A percentile compares a stretch with the other conserved stretches of the same genome.
These are phyloP conservation scores for Eunapius fragilis DNA, from an alignment of 37 sponge, comb jelly and placozoan species.

Conservation along the genomic window DNA sequence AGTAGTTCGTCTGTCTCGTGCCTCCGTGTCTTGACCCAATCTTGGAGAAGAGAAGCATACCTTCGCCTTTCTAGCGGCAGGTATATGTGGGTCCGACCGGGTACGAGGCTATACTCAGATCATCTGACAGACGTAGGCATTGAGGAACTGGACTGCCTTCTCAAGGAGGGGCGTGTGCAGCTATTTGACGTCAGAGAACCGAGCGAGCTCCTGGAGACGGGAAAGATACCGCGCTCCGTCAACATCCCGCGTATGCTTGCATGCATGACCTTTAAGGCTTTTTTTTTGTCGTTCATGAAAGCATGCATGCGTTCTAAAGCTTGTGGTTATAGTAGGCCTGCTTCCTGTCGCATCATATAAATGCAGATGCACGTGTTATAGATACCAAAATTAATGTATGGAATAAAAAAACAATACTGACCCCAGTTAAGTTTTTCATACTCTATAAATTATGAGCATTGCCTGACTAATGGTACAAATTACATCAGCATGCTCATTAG, in stretches of 20 bases:
- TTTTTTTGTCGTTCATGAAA: too few species aligned
- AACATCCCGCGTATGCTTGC: slow-evolving; percentile 78
- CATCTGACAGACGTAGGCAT: background rate
- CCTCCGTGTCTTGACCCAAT: background rate
- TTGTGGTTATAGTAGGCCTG: too few species aligned
- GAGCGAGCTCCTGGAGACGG: slow-evolving; percentile 57
- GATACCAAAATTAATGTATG: too few species aligned
- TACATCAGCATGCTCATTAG: too few species aligned
- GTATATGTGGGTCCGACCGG: background rate
- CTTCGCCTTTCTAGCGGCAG: background rate
- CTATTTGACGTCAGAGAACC: slow-evolving; percentile 90
- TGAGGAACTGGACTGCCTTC: background rate
- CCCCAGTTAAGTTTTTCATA: too few species aligned
- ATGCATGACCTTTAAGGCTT: too few species aligned
- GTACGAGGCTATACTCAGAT: background rate
- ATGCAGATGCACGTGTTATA: too few species aligned
- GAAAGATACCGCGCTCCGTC: slow-evolving; percentile 62
- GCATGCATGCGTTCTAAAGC: too few species aligned
- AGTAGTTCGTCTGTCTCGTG: background rate
- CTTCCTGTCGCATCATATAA: too few species aligned
- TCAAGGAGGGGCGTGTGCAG: slow-evolving; percentile 12
- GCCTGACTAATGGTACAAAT: too few species aligned
- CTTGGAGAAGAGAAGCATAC: background rate
- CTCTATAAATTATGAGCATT: too few species aligned
- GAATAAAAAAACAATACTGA: too few species aligned